Evolutionary conservation across 2,888 invertebrate genomes (phyloP).

Genomic region (Aricia artaxerxes): DNA sequence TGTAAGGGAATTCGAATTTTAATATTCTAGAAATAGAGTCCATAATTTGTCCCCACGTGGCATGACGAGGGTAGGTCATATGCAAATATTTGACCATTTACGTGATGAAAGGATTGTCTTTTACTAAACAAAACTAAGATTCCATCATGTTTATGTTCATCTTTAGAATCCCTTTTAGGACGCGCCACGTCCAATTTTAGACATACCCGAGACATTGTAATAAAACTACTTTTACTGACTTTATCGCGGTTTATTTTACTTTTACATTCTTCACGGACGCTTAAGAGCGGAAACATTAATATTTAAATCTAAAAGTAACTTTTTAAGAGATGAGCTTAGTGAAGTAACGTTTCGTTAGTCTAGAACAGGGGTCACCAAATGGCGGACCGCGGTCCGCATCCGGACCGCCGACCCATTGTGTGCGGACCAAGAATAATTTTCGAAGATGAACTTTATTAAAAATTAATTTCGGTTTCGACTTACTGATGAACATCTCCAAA

Average conservation of each 20-base stretch:
- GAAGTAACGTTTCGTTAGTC: neutral
- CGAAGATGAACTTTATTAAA: too few relatives aligned
- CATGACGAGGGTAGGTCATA: constrained; percentile 46
- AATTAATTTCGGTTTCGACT: too few relatives aligned
- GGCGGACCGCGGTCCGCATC: too few relatives aligned
- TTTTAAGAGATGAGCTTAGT: neutral
- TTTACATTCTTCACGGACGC: neutral
- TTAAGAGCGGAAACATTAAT: constrained; percentile 5
- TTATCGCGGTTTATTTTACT: constrained; percentile 1
- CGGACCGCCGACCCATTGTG: too few relatives aligned
- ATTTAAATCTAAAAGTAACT: neutral
- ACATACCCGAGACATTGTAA: neutral
- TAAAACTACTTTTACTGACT: constrained; percentile 6
- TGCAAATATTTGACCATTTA: constrained; percentile 66
- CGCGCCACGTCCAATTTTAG: neutral
- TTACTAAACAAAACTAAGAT: neutral
- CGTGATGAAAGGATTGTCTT: constrained; percentile 49
- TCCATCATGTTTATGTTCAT: neutral
- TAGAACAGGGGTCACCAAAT: too few relatives aligned
- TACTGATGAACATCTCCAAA: too few relatives aligned
- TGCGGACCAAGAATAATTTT: too few relatives aligned
- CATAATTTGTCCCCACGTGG: constrained; percentile 31
- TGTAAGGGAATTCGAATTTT: constrained; percentile 10
- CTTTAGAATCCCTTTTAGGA: neutral
- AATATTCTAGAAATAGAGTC: constrained; percentile 32